Evolutionary conservation across 2,113 vertebrate genomes (phyloP), one percentile per base, ranked within the genome.

Genomic region (Clarias macrocephalus): DNA sequence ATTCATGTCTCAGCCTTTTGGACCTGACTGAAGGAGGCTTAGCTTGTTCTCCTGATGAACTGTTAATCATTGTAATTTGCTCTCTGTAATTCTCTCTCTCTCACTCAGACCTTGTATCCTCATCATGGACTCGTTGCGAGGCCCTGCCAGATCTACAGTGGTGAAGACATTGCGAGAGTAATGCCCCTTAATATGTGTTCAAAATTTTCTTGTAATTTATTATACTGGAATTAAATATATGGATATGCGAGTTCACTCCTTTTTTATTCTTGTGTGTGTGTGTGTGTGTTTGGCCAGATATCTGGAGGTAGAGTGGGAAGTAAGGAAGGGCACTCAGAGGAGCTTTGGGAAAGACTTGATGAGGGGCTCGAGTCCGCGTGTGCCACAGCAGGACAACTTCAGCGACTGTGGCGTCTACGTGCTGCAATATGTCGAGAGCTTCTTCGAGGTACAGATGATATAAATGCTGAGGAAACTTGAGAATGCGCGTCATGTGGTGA

Each of bases 381-480:
- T 99, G 90, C 98, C 98, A 37, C 98, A 99, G 90, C 98, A 99
- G 91, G 98, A 99, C 85, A 99, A 99, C 94, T 99, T 97, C 93
- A 99, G 98, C 83, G 98, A 99, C 91, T 99, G 98, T 84, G 98
- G 98, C 6, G 96, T 99, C 15, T 99, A 99, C 79, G 86, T 99
- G 48, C 93, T 99, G 89, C 98, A 99, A 93, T 99, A 99, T 15
- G 98, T 99, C 88, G 98, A 99, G 93, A 99, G 98, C 93, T 99
- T 99, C 95, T 99, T 99, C 86, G 95, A 99, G 97, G 98, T 99
- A 68, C 7, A 48, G 57, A 28, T 30, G 10, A 52, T 37, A 37
- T 37, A 56, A 52, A 25, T 19, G 3, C 63, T 28, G 63, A 65
- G 10, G 25, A 65, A 65, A n/a, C 3, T 65, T 25, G 42, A 10